Conservation (phyloP, 2,797 vertebrate genomes). For the Coendou prehensilis region DNA sequence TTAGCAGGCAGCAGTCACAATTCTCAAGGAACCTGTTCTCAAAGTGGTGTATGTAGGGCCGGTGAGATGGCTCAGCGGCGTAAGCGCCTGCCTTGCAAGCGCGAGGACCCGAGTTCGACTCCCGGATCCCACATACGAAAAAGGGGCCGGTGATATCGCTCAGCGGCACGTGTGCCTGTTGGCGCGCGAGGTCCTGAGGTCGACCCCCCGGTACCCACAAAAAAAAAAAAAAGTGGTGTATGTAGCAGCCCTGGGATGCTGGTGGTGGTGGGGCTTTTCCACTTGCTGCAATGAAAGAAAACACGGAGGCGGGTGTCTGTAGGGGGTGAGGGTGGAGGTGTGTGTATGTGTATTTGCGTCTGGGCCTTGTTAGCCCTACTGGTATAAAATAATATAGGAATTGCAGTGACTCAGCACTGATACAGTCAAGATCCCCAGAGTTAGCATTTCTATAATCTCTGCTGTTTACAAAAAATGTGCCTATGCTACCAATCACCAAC, state of each 20-base stretch:
- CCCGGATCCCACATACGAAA: too few species aligned
- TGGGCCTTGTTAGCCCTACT: constrained; percentile 33
- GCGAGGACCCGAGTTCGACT: too few species aligned
- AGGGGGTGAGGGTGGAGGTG: constrained; percentile 25
- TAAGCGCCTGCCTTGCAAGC: too few species aligned
- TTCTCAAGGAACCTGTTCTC: constrained; percentile 63
- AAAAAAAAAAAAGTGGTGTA: not conserved
- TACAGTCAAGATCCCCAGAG: constrained; percentile 69
- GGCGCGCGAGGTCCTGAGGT: too few species aligned
- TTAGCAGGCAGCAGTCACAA: constrained; percentile 18
- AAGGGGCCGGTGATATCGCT: too few species aligned
- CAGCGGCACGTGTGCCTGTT: too few species aligned
- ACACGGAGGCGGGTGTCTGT: constrained; percentile 16
- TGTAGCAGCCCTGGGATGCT: not conserved
- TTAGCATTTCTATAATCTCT: constrained; percentile 71
- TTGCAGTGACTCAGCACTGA: constrained; percentile 81
- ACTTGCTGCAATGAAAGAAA: constrained; percentile 40
- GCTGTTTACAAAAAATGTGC: constrained; percentile 71
- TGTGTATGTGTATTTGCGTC: constrained; percentile 33
- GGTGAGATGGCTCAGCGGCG: too few species aligned
- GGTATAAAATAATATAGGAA: constrained; percentile 72
- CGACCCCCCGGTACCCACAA: too few species aligned
- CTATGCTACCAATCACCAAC: constrained; percentile 60
- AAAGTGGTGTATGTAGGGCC: not conserved
- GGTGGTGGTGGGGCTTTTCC: constrained; percentile 11